Percentiles rank a stretch among this genome's conserved stretches.
Evolutionary conservation across 2,113 vertebrate genomes (phyloP).

Genomic region (Poeciliopsis turrubarensis): DNA sequence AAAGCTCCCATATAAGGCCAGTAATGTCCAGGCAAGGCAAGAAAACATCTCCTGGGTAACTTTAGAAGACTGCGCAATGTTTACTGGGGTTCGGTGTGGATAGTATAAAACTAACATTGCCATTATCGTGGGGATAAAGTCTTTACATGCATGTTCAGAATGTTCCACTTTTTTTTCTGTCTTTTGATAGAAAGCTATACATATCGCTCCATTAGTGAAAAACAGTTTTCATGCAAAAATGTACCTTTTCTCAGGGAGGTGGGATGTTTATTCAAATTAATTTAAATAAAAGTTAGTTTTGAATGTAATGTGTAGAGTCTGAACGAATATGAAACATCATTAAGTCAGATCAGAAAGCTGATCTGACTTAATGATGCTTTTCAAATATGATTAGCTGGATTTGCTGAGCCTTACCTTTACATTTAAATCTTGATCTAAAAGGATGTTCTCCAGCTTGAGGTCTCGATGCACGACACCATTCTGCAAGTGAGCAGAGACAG

Average conservation of each 20-base stretch:
- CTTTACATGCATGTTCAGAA: constrained; percentile 37
- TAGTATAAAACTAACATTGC: constrained; percentile 36
- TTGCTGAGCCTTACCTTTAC: constrained; percentile 75
- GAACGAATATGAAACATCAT: too few relatives aligned
- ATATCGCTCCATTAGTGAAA: too few relatives aligned
- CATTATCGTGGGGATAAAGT: constrained; percentile 29
- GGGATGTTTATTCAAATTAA: too few relatives aligned
- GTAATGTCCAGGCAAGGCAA: constrained; percentile 60
- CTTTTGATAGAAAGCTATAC: not conserved
- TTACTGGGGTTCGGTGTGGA: constrained; percentile 43
- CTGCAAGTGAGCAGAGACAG: constrained; percentile 62
- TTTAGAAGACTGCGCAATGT: constrained; percentile 55
- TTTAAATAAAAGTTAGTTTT: too few relatives aligned
- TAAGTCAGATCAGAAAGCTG: too few relatives aligned
- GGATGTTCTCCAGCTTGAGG: constrained; percentile 85
- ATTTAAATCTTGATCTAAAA: constrained; percentile 81
- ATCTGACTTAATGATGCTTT: not conserved
- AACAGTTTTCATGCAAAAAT: too few relatives aligned
- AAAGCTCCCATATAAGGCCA: constrained; percentile 68
- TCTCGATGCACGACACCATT: constrained; percentile 83
- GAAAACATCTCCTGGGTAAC: constrained; percentile 52
- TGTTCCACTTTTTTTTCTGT: constrained; percentile 2
- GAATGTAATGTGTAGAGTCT: too few relatives aligned
- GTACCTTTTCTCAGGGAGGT: too few relatives aligned
- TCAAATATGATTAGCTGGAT: not conserved